Conservation (phyloP, 1,140 invertebrate genomes). For the Drosophila leontia region DNA sequence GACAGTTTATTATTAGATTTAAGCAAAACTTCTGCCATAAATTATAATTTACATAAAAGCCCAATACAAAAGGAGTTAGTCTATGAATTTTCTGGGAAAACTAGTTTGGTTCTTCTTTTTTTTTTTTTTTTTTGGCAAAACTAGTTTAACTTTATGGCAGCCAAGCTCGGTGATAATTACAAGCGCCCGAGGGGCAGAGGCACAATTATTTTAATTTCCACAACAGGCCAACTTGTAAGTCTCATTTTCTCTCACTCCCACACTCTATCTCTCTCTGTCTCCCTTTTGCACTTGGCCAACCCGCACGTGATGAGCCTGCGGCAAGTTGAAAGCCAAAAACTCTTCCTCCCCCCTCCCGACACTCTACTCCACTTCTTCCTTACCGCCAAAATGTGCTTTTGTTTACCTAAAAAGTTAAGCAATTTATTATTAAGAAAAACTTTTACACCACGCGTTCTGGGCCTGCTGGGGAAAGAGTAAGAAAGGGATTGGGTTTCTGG, state of each 20-base stretch:
- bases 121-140: neutral
- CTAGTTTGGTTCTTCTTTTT: constrained; percentile 1
- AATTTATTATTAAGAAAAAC: constrained; percentile 80
- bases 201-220: constrained; percentile 51
- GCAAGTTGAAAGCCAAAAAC: constrained; percentile 55
- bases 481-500: neutral
- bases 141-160: constrained; percentile 28
- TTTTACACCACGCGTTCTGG: constrained; percentile 48
- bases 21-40: constrained; percentile 11
- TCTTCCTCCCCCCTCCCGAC: constrained; percentile 3
- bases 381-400: constrained; percentile 61
- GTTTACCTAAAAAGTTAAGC: constrained; percentile 80
- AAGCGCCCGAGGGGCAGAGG: constrained; percentile 26
- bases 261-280: neutral
- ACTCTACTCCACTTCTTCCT: neutral
- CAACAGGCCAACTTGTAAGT: constrained; percentile 40
- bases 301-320: constrained; percentile 65
- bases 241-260: constrained; percentile 8
- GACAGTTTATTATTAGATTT: neutral
- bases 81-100: constrained; percentile 13
- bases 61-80: neutral
- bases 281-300: constrained; percentile 9
- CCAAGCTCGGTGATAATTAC: constrained; percentile 38
- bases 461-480: neutral
- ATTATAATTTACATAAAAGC: constrained; percentile 22